phyloP scores from a whole-genome alignment of 2,797 vertebrate species.

The Channa striata region DNA sequence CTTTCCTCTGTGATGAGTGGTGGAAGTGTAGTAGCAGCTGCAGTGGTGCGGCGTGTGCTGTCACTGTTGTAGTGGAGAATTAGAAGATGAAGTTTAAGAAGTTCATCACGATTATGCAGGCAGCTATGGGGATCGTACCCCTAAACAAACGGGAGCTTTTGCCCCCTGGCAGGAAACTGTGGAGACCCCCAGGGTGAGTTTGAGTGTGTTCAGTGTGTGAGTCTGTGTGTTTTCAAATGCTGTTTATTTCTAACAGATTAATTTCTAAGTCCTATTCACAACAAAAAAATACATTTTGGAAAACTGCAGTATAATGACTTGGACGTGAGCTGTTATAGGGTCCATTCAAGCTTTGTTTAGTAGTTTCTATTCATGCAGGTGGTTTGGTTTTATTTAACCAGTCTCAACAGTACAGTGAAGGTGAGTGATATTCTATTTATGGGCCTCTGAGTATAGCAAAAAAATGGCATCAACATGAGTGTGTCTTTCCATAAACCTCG shows the following conservation, averaged over 20 bases:
- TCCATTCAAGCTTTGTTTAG: neutral
- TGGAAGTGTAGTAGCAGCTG: conserved; percentile 22
- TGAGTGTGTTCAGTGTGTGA: neutral
- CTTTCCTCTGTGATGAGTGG: conserved; percentile 17
- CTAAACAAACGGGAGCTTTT: conserved; percentile 95
- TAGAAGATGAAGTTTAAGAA: conserved; percentile 95
- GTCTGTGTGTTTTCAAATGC: neutral
- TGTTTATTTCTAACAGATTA: neutral
- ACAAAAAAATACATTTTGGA: conserved; percentile 9
- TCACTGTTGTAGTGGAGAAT: conserved; percentile 4
- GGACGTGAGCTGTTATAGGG: neutral
- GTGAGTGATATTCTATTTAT: neutral
- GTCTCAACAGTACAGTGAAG: neutral
- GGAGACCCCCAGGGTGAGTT: conserved; percentile 94
- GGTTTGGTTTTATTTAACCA: neutral
- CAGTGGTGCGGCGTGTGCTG: conserved; percentile 4
- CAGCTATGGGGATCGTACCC: conserved; percentile 91
- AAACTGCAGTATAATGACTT: neutral
- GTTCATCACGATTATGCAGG: conserved; percentile 95
- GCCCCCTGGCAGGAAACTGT: conserved; percentile 91
- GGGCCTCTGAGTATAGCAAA: neutral
- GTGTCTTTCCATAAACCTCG: neutral
- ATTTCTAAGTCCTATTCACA: neutral
- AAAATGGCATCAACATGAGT: neutral
- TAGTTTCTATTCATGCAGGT: neutral